Conservation (phyloP, 2,113 vertebrate species). For the Bettongia penicillata region DNA sequence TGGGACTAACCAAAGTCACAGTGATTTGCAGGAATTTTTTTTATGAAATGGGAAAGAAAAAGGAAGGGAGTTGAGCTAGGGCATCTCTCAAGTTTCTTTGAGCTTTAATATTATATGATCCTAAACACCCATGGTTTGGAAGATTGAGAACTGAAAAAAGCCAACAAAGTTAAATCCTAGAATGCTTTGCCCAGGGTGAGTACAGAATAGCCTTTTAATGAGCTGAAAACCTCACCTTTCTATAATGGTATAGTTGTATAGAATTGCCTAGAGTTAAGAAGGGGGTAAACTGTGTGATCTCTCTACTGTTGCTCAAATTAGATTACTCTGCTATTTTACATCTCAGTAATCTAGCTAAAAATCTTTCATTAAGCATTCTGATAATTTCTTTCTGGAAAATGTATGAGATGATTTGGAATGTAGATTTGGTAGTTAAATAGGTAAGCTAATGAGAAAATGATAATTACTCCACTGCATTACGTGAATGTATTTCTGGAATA, state of each 20-base stretch:
- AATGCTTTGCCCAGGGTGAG: background rate
- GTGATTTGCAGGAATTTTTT: background rate
- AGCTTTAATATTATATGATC: background rate
- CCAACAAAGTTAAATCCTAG: background rate
- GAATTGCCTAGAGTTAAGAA: background rate
- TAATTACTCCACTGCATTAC: background rate
- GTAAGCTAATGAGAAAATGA: background rate
- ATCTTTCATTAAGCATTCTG: background rate
- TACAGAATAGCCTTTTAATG: background rate
- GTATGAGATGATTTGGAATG: constrained; percentile 20
- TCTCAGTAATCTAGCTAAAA: constrained; percentile 37
- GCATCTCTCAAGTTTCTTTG: background rate
- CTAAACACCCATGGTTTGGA: background rate
- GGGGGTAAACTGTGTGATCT: background rate
- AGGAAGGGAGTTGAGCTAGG: background rate
- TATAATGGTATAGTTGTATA: background rate
- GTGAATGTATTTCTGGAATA: constrained; percentile 17
- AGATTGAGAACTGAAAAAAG: background rate
- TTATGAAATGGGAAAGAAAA: background rate
- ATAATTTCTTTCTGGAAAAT: constrained; percentile 55
- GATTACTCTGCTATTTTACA: background rate
- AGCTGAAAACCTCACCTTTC: background rate
- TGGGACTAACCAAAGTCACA: background rate
- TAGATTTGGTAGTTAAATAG: background rate
- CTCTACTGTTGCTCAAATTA: background rate